Evolutionary conservation across 2,888 invertebrate species (phyloP).

Genomic region (Cinara cedri): DNA sequence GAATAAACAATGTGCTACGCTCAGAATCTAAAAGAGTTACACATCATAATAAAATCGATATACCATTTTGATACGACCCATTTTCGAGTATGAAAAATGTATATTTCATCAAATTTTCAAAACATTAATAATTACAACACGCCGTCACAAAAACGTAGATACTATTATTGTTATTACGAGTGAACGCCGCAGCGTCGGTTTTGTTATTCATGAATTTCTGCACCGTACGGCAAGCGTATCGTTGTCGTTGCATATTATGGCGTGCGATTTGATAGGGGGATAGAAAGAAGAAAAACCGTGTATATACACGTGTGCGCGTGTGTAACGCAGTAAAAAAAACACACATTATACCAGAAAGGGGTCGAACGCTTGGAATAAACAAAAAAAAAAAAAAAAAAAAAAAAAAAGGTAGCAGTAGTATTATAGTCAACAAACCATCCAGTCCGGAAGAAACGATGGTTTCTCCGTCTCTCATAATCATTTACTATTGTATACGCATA

Average conservation of each 20-base stretch:
- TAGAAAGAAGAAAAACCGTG: background rate
- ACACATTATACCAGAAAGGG: background rate
- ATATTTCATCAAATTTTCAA: too few species aligned
- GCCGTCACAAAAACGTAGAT: too few species aligned
- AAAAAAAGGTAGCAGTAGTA: background rate
- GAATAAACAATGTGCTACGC: too few species aligned
- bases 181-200: background rate
- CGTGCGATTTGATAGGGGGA: background rate
- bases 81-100: too few species aligned
- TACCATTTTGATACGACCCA: too few species aligned
- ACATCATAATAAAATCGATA: too few species aligned
- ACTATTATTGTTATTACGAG: too few species aligned
- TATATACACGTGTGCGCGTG: background rate
- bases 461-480: background rate
- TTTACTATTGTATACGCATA: background rate
- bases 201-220: conserved; percentile 3
- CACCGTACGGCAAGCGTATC: too few species aligned
- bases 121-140: too few species aligned
- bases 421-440: background rate
- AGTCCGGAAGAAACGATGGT: background rate
- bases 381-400: background rate
- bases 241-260: background rate
- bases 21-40: too few species aligned
- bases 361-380: conserved; percentile 6
- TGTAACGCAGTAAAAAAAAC: background rate